Evolutionary conservation across 2,888 invertebrate genomes (phyloP), one percentile per base, ranked within the genome.

Genomic region (Digitonthophagus gazella): DNA sequence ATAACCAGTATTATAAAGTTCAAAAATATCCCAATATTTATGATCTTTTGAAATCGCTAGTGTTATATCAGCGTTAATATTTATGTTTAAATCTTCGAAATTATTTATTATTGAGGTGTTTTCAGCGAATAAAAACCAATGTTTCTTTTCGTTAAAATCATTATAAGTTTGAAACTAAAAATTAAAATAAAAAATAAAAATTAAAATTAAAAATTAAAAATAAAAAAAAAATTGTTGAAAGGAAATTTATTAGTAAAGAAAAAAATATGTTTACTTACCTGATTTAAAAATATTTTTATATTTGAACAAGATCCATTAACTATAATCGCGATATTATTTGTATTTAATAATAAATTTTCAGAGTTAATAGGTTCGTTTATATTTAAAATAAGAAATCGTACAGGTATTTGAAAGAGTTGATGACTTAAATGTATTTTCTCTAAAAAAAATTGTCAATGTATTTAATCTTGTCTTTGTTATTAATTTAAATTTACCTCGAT

Each of bases 61-160:
- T 8, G 61, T 61, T 19, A 61, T 6, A 20, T 61, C 61, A 19
- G 18, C 18, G 19, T 61, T 61, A 18, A 61, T 61, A 19, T 61
- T 61, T 8, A 61, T 61, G 18, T 19, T 19, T 4, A 18, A 18
- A 4, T 18, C 18, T 2, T 63, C 14, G 8, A 16, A 8, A 19
- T 58, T 8, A 5, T 61, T 58, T 54, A n/a, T 3, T 2, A 61
- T 15, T 2, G 56, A 3, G 8, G 14, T 28, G 14, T 66, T 16
- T 11, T 19, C 18, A 2, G 58, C 15, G 14, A 56, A 18, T 58
- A 69, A 11, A 5, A 69, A 16, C 69, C 69, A 69, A 15, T 66
- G 58, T 2, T 66, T 44, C 19, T 8, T 44, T 22, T 66, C 66
- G 54, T 65, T 19, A 55, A 69, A 69, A 5, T 65, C 16, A 22